phyloP scores from a whole-genome alignment of 1,140 invertebrate genomes.

The Megalonaias nervosa region DNA sequence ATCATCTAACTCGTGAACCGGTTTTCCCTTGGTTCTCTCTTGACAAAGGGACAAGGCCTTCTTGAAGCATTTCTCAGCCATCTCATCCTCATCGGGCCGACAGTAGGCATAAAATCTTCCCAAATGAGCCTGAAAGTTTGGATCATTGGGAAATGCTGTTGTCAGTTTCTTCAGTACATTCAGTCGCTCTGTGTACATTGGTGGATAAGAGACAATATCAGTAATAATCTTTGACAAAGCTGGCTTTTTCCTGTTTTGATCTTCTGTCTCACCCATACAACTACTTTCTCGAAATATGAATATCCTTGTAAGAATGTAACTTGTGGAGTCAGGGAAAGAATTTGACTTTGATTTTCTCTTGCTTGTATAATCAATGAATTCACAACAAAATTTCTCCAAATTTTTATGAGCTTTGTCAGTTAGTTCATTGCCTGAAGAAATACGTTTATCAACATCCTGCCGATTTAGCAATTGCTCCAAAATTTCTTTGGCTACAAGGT shows the following conservation, averaged over 20 bases:
- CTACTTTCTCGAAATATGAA: slow-evolving; percentile 40
- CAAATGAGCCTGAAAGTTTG: slow-evolving; percentile 39
- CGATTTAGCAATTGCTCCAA: slow-evolving; percentile 37
- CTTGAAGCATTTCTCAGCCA: slow-evolving; percentile 38
- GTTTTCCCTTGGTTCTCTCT: background rate
- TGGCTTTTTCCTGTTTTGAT: slow-evolving; percentile 18
- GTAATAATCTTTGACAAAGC: slow-evolving; percentile 32
- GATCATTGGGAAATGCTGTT: slow-evolving; percentile 34
- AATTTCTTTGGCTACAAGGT: slow-evolving; percentile 52
- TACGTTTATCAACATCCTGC: background rate
- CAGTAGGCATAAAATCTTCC: slow-evolving; percentile 41
- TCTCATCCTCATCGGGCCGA: slow-evolving; percentile 33
- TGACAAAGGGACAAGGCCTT: slow-evolving; percentile 31
- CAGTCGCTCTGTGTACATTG: slow-evolving; percentile 28
- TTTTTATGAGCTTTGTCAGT: slow-evolving; percentile 17
- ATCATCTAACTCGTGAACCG: slow-evolving; percentile 10
- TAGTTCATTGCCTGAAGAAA: slow-evolving; percentile 2
- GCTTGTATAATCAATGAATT: slow-evolving; percentile 36
- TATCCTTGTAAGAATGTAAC: slow-evolving; percentile 36
- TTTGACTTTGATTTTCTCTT: background rate
- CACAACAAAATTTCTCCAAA: slow-evolving; percentile 17
- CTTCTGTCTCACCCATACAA: slow-evolving; percentile 21
- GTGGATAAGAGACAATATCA: slow-evolving; percentile 26
- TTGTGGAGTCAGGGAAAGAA: slow-evolving; percentile 2
- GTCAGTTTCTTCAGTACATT: slow-evolving; percentile 33